Conservation (phyloP, 2,797 vertebrate species). For the Hephaestus fuliginosus region DNA sequence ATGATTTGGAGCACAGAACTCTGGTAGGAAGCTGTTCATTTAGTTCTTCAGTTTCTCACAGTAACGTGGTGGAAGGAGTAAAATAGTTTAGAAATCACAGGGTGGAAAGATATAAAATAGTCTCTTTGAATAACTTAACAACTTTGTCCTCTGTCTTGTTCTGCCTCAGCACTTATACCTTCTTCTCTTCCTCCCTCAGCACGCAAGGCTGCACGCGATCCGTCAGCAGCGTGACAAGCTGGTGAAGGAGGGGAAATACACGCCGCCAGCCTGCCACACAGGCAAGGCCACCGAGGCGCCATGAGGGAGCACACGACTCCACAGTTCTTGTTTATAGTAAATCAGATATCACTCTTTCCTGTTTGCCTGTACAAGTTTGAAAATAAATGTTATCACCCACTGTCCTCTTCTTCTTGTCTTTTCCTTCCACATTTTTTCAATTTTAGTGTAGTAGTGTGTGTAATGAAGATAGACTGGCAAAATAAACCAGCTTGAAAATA, state of each 20-base stretch:
- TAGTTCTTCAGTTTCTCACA: background rate
- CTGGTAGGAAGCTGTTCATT: background rate
- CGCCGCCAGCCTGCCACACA: conserved; percentile 81
- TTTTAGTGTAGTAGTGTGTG: background rate
- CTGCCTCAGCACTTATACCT: background rate
- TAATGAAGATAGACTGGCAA: background rate
- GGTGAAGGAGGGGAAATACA: conserved; percentile 92
- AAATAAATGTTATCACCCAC: conserved; percentile 79
- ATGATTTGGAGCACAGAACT: background rate
- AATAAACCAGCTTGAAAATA: background rate
- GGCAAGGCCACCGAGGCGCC: conserved; percentile 77
- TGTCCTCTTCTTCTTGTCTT: background rate
- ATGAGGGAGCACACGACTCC: conserved; percentile 63
- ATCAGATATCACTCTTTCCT: conserved; percentile 60
- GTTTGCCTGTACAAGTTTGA: conserved; percentile 60
- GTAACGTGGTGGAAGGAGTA: background rate
- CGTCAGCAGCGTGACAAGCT: conserved; percentile 87
- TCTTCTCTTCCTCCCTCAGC: conserved; percentile 74
- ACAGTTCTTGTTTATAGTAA: conserved; percentile 64
- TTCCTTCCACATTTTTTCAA: background rate
- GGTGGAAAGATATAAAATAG: background rate
- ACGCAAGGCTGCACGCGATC: conserved; percentile 80
- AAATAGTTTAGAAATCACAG: background rate
- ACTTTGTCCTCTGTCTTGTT: background rate
- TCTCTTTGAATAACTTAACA: background rate